These are phyloP conservation scores for Crioceris asparagi DNA, from an alignment of 2,888 invertebrate genomes.

Conservation along the genomic window DNA sequence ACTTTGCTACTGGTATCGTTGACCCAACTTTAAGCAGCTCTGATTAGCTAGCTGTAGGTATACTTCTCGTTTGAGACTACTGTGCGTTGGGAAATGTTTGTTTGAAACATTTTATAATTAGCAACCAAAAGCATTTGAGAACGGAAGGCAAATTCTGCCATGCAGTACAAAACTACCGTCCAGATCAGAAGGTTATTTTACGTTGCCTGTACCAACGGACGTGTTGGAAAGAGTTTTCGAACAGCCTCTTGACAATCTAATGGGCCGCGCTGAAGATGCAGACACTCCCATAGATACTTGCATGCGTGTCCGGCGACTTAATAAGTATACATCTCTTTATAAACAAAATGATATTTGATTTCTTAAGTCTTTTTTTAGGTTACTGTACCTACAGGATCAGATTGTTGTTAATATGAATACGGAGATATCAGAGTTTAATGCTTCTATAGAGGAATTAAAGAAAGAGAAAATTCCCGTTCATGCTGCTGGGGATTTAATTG, in stretches of 20 bases:
- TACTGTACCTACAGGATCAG: constrained; percentile 55
- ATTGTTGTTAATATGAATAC: constrained; percentile 49
- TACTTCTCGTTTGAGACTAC: no score
- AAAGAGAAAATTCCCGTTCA: constrained; percentile 48
- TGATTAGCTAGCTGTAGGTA: no score
- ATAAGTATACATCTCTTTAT: constrained; percentile 37
- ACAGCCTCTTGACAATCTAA: constrained; percentile 17
- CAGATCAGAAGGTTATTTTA: constrained; percentile 16
- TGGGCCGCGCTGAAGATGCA: constrained; percentile 26
- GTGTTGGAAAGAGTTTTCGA: constrained; percentile 14
- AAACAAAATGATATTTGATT: no score
- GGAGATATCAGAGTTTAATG: constrained; percentile 55
- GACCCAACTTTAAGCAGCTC: no score
- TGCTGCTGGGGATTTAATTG: constrained; percentile 47
- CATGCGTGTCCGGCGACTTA: constrained; percentile 38
- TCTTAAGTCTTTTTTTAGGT: constrained; percentile 29
- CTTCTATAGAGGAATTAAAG: constrained; percentile 45
- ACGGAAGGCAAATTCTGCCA: constrained; percentile 23
- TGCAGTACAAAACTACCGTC: constrained; percentile 24
- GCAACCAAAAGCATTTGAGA: constrained; percentile 13
- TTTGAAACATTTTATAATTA: no score
- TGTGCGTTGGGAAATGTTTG: no score
- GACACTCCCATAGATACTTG: constrained; percentile 46
- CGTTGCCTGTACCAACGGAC: constrained; percentile 7
- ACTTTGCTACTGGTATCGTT: no score